A percentile compares a stretch with the other conserved stretches of the same genome.
Evolutionary conservation across 1,140 invertebrate genomes (phyloP).

Genomic region (Semibalanus balanoides): DNA sequence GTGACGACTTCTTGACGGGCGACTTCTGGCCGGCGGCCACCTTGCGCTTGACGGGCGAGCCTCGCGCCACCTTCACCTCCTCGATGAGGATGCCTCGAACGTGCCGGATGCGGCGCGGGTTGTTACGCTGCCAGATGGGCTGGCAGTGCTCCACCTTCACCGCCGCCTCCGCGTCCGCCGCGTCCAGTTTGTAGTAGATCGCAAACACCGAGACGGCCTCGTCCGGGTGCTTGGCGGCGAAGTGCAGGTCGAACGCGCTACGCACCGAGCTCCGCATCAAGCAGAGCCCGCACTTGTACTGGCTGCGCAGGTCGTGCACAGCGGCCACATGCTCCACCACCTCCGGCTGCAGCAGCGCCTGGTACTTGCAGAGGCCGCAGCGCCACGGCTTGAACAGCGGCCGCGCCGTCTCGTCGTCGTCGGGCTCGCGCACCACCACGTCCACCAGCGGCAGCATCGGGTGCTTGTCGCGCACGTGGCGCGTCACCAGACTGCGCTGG

Average conservation of each 20-base stretch:
- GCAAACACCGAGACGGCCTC: conserved; percentile 22
- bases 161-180: conserved; percentile 18
- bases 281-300: conserved; percentile 50
- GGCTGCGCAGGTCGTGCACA: conserved; percentile 31
- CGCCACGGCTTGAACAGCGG: conserved; percentile 38
- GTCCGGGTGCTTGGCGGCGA: conserved; percentile 33
- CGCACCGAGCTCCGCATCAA: conserved; percentile 39
- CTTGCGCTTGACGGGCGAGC: conserved; percentile 9
- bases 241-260: conserved; percentile 42
- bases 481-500: conserved; percentile 40
- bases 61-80: conserved; percentile 26
- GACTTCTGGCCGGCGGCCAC: neutral
- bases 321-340: conserved; percentile 40
- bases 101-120: conserved; percentile 37
- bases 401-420: conserved; percentile 22
- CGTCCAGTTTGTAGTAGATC: conserved; percentile 22
- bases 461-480: conserved; percentile 48
- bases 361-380: conserved; percentile 48
- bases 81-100: conserved; percentile 44
- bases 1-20: neutral
- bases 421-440: conserved; percentile 39
- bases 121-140: conserved; percentile 42
- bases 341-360: conserved; percentile 41
- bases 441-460: conserved; percentile 36
- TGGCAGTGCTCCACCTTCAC: conserved; percentile 23